A percentile compares a stretch with the other conserved stretches of the same genome.
Evolutionary conservation across 2,888 invertebrate species (phyloP).

Genomic region (Drosophila mayaguana): DNA sequence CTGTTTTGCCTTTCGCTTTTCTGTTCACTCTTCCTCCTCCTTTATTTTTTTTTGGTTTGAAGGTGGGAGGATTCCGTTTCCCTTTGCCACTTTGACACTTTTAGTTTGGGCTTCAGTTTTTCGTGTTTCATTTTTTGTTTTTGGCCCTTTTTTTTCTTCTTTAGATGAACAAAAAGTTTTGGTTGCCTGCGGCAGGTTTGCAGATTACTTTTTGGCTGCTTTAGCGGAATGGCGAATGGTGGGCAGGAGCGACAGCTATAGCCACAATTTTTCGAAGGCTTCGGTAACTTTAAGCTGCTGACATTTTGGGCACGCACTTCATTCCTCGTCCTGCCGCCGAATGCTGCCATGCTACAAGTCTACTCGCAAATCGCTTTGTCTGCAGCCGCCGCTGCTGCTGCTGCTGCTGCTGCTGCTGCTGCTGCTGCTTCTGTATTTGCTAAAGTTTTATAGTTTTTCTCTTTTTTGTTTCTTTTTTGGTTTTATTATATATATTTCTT

Average conservation of each 20-base stretch:
- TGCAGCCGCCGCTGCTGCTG: constrained; percentile 13
- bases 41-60: constrained; percentile 3
- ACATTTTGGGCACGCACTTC: constrained; percentile 77
- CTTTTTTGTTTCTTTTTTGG: constrained; percentile 1
- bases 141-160: constrained; percentile 16
- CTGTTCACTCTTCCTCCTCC: constrained; percentile 4
- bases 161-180: constrained; percentile 59
- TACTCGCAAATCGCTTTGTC: constrained; percentile 57
- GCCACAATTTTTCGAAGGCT: constrained; percentile 47
- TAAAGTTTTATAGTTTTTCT: constrained; percentile 38
- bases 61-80: constrained; percentile 40
- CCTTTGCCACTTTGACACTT: constrained; percentile 76
- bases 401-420: constrained; percentile 7
- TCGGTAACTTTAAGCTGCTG: constrained; percentile 73
- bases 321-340: constrained; percentile 21
- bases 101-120: constrained; percentile 62
- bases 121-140: constrained; percentile 27
- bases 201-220: constrained; percentile 72
- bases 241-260: constrained; percentile 1
- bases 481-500: background rate
- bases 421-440: constrained; percentile 33
- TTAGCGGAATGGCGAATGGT: constrained; percentile 3
- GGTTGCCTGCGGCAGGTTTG: constrained; percentile 66
- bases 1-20: constrained; percentile 10
- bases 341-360: constrained; percentile 20